Conservation (phyloP, 2,113 vertebrate genomes). For the Ailurus styani region DNA sequence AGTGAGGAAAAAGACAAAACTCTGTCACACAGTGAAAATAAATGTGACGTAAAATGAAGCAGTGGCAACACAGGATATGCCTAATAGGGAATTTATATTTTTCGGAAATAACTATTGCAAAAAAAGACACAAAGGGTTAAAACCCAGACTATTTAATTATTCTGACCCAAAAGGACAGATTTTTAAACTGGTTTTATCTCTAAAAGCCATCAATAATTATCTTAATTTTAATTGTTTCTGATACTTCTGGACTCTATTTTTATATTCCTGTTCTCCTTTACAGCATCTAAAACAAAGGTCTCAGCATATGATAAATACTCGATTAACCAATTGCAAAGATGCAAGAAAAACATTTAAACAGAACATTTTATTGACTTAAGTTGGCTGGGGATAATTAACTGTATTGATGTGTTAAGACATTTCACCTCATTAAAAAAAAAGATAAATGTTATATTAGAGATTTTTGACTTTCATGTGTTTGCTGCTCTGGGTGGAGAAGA, state of each 20-base stretch:
- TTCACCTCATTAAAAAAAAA: constrained; percentile 36
- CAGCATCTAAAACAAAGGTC: constrained; percentile 15
- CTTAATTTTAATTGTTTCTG: neutral
- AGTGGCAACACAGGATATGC: neutral
- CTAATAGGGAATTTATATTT: neutral
- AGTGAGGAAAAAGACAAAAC: neutral
- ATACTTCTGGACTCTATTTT: neutral
- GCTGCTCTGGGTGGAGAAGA: neutral
- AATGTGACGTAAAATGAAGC: neutral
- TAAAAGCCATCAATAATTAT: neutral
- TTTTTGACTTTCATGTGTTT: neutral
- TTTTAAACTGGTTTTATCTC: constrained; percentile 10
- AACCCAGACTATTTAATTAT: neutral
- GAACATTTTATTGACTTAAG: constrained; percentile 63
- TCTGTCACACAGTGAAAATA: neutral
- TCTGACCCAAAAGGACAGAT: neutral
- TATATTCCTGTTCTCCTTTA: neutral
- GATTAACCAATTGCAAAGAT: constrained; percentile 13
- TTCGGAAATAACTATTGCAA: neutral
- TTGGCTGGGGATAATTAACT: neutral
- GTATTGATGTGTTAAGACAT: constrained; percentile 25
- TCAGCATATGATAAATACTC: neutral
- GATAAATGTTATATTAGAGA: neutral
- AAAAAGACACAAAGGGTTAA: neutral
- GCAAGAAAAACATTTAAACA: constrained; percentile 30